Evolutionary conservation across 2,888 invertebrate species (phyloP), one percentile per base, ranked within the genome.

Genomic region (Pogonocherus hispidulus): DNA sequence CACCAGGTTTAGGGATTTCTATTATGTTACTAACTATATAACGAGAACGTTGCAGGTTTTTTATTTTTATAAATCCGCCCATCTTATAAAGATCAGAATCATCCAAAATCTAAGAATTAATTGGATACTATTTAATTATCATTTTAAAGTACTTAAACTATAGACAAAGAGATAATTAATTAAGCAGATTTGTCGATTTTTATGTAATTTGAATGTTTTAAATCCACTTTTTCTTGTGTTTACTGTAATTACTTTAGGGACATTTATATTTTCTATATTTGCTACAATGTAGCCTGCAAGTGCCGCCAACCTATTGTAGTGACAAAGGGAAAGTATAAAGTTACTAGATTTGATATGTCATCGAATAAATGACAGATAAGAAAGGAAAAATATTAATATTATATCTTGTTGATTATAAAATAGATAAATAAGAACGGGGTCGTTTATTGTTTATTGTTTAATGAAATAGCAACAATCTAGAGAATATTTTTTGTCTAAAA

Each of bases 291-390:
- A 32, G 11, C 5, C n/a, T n/a, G n/a, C 2, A 51, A 22, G 4
- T 49, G 20, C 23, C 23, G 49, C 52, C 32, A 32, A 52, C 16
- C 18, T 52, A 16, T n/a, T n/a, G 1, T 3, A 5, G 1, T 41
- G 11, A 3, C 41, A 16, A 41, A 14, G 8, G n/a, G n/a, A n/a
- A n/a, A n/a, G n/a, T n/a, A n/a, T n/a, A 59, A 59, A 47, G 20
- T 52, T 64, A 69, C 69, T 67, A 71, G 52, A 60, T 37, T 35
- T n/a, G 27, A 52, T 18, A 52, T 59, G 41, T 52, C 63, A 62
- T 62, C 27, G 5, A 1, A 41, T 41, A 8, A 22, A 20, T 60
- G 62, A 62, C 51, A 41, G 51, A 52, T 41, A 63, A 52, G 41
- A 41, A 41, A 41, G 14, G 5, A 6, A 41, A 41, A 41, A n/a